These are phyloP conservation scores for Carcina quercana DNA, from an alignment of 2,888 invertebrate species.

Conservation along the genomic window DNA sequence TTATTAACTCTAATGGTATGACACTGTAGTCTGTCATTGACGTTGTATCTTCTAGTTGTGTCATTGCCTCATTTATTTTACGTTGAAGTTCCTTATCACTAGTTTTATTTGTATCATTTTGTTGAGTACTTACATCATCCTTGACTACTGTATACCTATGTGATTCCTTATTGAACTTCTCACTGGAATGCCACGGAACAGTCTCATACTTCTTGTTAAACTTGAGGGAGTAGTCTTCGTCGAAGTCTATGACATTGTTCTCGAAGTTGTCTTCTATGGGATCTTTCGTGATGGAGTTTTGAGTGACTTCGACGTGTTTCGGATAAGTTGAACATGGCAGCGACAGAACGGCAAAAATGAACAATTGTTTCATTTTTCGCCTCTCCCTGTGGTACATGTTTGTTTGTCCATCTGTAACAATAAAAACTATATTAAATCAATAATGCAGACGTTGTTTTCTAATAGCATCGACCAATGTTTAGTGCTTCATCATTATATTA, in stretches of 20 bases:
- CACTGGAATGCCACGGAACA: constrained; percentile 37
- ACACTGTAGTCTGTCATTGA: constrained; percentile 46
- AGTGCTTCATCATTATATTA: too few species aligned
- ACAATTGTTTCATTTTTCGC: constrained; percentile 45
- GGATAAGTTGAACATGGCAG: constrained; percentile 18
- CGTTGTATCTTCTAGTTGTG: constrained; percentile 24
- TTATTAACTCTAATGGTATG: constrained; percentile 57
- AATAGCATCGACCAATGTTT: too few species aligned
- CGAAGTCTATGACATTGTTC: constrained; percentile 60
- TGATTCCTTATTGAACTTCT: constrained; percentile 43
- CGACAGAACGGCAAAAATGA: constrained; percentile 36
- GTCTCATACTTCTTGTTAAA: constrained; percentile 47
- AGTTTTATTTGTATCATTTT: constrained; percentile 15
- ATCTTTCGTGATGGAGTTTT: constrained; percentile 20
- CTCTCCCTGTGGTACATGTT: constrained; percentile 52
- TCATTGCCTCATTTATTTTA: constrained; percentile 11
- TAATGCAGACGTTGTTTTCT: too few species aligned
- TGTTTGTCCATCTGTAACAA: constrained; percentile 53
- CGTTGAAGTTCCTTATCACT: constrained; percentile 17
- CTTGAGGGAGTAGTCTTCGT: constrained; percentile 51
- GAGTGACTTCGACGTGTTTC: constrained; percentile 35
- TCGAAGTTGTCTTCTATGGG: constrained; percentile 38
- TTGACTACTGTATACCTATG: constrained; percentile 50
- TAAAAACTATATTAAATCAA: constrained; percentile 5
- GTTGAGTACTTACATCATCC: constrained; percentile 22